Base-by-base conservation (phyloP, 2,113 vertebrate species). In the Sarotherodon lohbergeri region DNA sequence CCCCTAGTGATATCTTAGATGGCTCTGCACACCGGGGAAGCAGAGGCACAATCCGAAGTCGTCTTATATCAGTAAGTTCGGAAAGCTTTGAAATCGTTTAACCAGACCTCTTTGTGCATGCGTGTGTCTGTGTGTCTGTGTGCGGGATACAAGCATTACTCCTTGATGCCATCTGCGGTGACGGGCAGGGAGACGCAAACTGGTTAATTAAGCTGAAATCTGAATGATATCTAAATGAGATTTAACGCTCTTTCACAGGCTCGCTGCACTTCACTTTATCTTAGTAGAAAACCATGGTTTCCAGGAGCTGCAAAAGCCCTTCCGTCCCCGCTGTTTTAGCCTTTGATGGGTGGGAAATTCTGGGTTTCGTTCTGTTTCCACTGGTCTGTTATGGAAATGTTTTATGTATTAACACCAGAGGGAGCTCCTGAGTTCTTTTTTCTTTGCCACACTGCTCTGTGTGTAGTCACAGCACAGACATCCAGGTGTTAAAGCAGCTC, bases 1-100 rank as follows among this genome's bases (percentile, higher is more conserved):
- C 95, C 94, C 91, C 95, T 96, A 95, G 95, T 96, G 95, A 94
- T 88, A 91, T 85, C 34, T 76, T 55, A 82, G 32, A 66, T 88
- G 71, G 79, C 61, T 88, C 24, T 24, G 73, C 86, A 86, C 88
- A 63, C 78, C 39, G 16, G 84, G 82, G 61, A 82, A 24, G 54
- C 22, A 34, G 13, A 36, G 43, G 24, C 61, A 78, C 50, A 61
- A 14, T 43, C 54, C 86, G 8, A 80, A 27, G 61, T 5, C 19
- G 5, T 24, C 5, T 68, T 88, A 13, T 43, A 13, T 14, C 19
- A 41, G 36, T 54, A 52, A 54, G 27, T 50, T 66, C 12, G 22
- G 32, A 59, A 34, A 59, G 55, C 52, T 39, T 56, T 78, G 11
- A 79, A 52, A 79, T 27, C 1, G n/a, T 87, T 13, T 57, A 11